A percentile compares a stretch with the other conserved stretches of the same genome.
Evolutionary conservation across 2,113 vertebrate species (phyloP).

Genomic region (Hemibagrus wyckioides): DNA sequence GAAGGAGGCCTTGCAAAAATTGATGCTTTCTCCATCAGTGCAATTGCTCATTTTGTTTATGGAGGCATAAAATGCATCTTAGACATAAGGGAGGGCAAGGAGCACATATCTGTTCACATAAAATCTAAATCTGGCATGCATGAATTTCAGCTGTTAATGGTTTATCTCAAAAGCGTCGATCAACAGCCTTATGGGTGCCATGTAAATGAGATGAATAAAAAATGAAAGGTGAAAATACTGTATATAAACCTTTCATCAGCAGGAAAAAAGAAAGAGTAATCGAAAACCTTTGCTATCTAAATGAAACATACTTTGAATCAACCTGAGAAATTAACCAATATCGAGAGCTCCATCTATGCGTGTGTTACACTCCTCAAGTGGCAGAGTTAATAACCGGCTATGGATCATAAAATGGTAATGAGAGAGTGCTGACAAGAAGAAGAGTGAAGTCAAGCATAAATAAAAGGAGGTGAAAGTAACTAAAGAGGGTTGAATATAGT

Average conservation of each 20-base stretch:
- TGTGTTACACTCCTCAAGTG: background rate
- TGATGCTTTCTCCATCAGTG: constrained; percentile 48
- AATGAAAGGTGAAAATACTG: background rate
- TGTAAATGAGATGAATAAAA: background rate
- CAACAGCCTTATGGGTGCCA: background rate
- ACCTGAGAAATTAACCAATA: background rate
- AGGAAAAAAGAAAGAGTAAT: background rate
- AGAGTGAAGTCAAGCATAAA: constrained; percentile 6
- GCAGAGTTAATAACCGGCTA: background rate
- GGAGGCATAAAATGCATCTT: constrained; percentile 54
- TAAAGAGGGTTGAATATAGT: background rate
- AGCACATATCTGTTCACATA: constrained; percentile 27
- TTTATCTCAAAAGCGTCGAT: background rate
- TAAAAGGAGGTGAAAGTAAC: background rate
- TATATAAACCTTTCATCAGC: background rate
- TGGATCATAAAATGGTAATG: background rate
- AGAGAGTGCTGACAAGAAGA: constrained; percentile 40
- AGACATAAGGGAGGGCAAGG: constrained; percentile 43
- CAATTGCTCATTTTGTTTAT: constrained; percentile 55
- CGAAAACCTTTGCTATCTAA: background rate
- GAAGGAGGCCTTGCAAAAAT: constrained; percentile 52
- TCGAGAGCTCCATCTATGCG: background rate
- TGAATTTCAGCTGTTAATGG: background rate
- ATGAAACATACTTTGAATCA: background rate
- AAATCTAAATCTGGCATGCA: background rate